Percentiles rank a stretch among this genome's conserved stretches.
Evolutionary conservation across 1,140 invertebrate species (phyloP).

Genomic region (Stenopsyche tienmushanensis): DNA sequence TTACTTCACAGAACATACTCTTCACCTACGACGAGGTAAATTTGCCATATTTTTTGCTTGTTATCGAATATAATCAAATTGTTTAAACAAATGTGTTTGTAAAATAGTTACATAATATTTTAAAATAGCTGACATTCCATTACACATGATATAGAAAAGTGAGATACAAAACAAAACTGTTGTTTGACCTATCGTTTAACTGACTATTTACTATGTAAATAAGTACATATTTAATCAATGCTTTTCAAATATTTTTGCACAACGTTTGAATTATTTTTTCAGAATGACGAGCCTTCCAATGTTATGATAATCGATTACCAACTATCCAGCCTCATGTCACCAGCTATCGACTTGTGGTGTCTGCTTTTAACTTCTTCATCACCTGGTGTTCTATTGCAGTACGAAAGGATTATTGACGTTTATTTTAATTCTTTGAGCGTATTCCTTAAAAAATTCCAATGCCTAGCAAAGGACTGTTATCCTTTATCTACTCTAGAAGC

Average conservation of each 20-base stretch:
- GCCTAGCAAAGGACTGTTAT: slow-evolving; percentile 10
- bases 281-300: slow-evolving; percentile 14
- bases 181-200: no score
- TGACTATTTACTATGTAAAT: not conserved
- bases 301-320: slow-evolving; percentile 26
- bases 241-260: not conserved
- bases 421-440: slow-evolving; percentile 18
- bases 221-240: not conserved
- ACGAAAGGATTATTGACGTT: slow-evolving; percentile 18
- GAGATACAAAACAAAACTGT: no score
- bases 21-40: slow-evolving; percentile 17
- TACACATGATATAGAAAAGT: no score
- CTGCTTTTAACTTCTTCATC: slow-evolving; percentile 12
- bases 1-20: slow-evolving; percentile 1
- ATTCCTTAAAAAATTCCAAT: slow-evolving; percentile 27
- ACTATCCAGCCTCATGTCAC: slow-evolving; percentile 11
- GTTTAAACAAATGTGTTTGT: no score
- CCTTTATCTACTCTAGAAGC: not conserved
- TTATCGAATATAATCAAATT: no score
- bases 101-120: no score
- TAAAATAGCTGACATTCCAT: no score
- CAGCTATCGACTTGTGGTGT: slow-evolving; percentile 4
- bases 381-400: not conserved
- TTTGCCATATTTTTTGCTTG: not conserved
- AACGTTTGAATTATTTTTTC: not conserved